A percentile compares a stretch with the other conserved stretches of the same genome.
Conservation (phyloP, 2,888 invertebrate species). For the Micropterix aruncella region DNA sequence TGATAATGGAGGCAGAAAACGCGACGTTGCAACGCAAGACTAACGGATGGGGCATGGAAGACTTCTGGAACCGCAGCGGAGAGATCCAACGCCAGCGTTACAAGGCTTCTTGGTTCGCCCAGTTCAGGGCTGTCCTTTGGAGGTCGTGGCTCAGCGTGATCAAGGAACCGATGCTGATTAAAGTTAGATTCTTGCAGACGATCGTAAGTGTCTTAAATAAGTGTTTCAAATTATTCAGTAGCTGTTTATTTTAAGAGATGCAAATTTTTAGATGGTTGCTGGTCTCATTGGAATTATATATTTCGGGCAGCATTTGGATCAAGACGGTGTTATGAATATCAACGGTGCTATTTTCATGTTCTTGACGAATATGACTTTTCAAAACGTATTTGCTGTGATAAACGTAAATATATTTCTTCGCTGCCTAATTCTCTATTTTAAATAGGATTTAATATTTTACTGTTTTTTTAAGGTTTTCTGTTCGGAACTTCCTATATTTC, state of each 20-base stretch:
- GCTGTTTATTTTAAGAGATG: too few relatives aligned
- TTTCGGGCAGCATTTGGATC: conserved; percentile 65
- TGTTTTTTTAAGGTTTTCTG: conserved; percentile 60
- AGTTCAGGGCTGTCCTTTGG: conserved; percentile 83
- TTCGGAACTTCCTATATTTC: conserved; percentile 76
- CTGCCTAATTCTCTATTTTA: conserved; percentile 1
- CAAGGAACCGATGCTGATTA: conserved; percentile 82
- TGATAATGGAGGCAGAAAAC: conserved; percentile 43
- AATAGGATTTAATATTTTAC: conserved; percentile 2
- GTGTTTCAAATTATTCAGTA: too few relatives aligned
- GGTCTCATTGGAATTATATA: conserved; percentile 81
- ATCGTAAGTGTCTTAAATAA: conserved; percentile 46
- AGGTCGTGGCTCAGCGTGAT: conserved; percentile 78
- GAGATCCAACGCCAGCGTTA: conserved; percentile 41
- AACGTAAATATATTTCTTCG: conserved; percentile 50
- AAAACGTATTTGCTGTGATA: conserved; percentile 89
- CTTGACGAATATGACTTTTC: conserved; percentile 86
- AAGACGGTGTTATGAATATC: conserved; percentile 87
- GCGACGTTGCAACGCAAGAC: conserved; percentile 27
- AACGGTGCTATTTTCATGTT: conserved; percentile 86
- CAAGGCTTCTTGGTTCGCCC: conserved; percentile 76
- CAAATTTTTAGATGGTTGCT: conserved; percentile 72
- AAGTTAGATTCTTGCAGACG: conserved; percentile 79
- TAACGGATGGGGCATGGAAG: conserved; percentile 26
- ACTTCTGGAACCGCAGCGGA: conserved; percentile 24